Conservation (phyloP, 2,888 invertebrate genomes). For the Diplazon laetatorius region DNA sequence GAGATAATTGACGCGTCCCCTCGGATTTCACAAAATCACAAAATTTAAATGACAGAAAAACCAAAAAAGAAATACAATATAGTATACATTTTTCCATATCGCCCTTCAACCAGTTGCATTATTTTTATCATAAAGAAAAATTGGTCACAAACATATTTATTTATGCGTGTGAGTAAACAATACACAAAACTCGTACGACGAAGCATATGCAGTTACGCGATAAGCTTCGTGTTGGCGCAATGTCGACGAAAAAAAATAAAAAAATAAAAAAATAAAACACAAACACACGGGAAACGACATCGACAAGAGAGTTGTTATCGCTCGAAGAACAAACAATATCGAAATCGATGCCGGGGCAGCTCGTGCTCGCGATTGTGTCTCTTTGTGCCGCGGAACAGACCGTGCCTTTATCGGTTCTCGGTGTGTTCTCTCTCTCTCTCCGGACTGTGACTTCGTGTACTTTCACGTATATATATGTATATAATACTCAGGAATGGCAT, state of each 20-base stretch:
- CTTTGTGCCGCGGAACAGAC: slow-evolving; percentile 20
- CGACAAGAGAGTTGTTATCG: slow-evolving; percentile 31
- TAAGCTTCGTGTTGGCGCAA: neutral
- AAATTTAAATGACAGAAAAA: too few species aligned
- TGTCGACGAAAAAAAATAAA: too few species aligned
- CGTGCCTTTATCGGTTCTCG: slow-evolving; percentile 30
- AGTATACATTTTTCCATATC: too few species aligned
- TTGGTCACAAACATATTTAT: neutral
- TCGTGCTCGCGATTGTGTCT: slow-evolving; percentile 15
- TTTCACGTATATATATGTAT: too few species aligned
- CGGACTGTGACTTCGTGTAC: neutral
- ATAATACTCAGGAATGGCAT: slow-evolving; percentile 24
- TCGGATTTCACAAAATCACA: too few species aligned
- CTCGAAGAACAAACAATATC: slow-evolving; percentile 40
- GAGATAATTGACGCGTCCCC: too few species aligned
- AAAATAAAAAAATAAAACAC: slow-evolving; percentile 5
- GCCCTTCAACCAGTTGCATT: too few species aligned
- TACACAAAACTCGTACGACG: neutral
- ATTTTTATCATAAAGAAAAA: too few species aligned
- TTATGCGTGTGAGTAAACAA: neutral
- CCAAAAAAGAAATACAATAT: too few species aligned
- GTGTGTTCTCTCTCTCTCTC: too few species aligned
- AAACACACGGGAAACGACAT: slow-evolving; percentile 10
- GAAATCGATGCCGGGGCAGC: slow-evolving; percentile 11
- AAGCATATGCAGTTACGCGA: neutral